These are phyloP conservation scores for Liparis tanakae DNA, from an alignment of 2,797 vertebrate species.

Conservation along the genomic window DNA sequence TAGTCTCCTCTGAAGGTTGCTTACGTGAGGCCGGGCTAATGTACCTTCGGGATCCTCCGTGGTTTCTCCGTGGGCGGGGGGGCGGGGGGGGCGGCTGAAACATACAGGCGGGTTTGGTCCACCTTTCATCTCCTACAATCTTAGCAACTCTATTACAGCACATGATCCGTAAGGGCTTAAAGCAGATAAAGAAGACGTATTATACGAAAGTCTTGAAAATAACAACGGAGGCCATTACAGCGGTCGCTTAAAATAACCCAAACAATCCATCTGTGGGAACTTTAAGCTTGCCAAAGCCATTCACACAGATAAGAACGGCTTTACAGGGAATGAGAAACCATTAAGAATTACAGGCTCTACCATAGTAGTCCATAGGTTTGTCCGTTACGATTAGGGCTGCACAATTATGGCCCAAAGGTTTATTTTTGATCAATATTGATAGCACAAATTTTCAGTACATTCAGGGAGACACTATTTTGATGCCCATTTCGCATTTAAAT, in stretches of 20 bases:
- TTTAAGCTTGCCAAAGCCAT: conserved; percentile 66
- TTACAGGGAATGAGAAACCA: conserved; percentile 39
- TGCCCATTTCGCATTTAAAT: neutral
- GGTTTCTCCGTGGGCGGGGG: conserved; percentile 74
- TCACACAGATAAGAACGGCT: conserved; percentile 46
- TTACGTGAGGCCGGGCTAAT: conserved; percentile 75
- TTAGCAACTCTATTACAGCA: conserved; percentile 76
- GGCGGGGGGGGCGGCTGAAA: conserved; percentile 74
- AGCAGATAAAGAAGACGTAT: conserved; percentile 50
- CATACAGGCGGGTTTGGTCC: conserved; percentile 80
- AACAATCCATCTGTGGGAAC: conserved; percentile 42
- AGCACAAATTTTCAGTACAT: neutral
- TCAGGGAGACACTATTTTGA: neutral
- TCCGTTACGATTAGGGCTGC: neutral
- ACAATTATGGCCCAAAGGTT: neutral
- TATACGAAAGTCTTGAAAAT: conserved; percentile 44
- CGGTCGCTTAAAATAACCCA: conserved; percentile 55
- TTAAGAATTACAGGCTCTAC: conserved; percentile 44
- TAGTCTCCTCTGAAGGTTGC: conserved; percentile 66
- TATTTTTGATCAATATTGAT: neutral
- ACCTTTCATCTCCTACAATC: conserved; percentile 70
- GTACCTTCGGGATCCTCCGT: conserved; percentile 79
- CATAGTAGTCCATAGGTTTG: conserved; percentile 29
- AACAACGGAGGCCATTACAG: conserved; percentile 43
- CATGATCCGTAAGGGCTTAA: conserved; percentile 64